phyloP scores from a whole-genome alignment of 2,888 invertebrate species.

The Augochlorella aurata region DNA sequence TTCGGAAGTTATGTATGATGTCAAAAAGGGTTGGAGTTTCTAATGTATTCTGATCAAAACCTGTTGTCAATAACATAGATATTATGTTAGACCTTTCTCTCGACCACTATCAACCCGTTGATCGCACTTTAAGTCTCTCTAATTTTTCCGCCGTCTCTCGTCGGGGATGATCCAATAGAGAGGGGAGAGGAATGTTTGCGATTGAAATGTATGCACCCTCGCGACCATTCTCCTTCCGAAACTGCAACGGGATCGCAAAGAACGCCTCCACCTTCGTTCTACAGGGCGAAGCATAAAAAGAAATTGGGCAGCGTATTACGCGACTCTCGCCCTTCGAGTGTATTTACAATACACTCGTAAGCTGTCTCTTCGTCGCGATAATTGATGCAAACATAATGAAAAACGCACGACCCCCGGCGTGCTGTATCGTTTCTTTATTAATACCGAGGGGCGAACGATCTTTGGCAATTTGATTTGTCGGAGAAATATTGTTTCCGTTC shows the following conservation, averaged over 20 bases:
- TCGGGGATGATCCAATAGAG: conserved; percentile 53
- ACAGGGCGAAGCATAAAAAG: conserved; percentile 54
- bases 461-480: not conserved
- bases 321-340: conserved; percentile 46
- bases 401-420: conserved; percentile 28
- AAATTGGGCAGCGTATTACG: conserved; percentile 54
- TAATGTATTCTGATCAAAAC: too few species aligned
- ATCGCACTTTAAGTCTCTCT: conserved; percentile 48
- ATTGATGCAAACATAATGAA: conserved; percentile 51
- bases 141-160: conserved; percentile 56
- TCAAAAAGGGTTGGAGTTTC: too few species aligned
- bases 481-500: too few species aligned
- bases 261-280: conserved; percentile 34
- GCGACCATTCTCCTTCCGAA: conserved; percentile 49
- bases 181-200: conserved; percentile 69
- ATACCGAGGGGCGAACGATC: not conserved
- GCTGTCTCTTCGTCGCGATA: conserved; percentile 48
- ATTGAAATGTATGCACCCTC: conserved; percentile 80
- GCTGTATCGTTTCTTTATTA: conserved; percentile 13
- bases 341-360: conserved; percentile 59
- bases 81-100: conserved; percentile 1
- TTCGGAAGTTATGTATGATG: too few species aligned
- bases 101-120: conserved; percentile 4
- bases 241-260: conserved; percentile 62
- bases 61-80: not conserved